phyloP scores from a whole-genome alignment of 2,888 invertebrate species.

The Elmis aenea region DNA sequence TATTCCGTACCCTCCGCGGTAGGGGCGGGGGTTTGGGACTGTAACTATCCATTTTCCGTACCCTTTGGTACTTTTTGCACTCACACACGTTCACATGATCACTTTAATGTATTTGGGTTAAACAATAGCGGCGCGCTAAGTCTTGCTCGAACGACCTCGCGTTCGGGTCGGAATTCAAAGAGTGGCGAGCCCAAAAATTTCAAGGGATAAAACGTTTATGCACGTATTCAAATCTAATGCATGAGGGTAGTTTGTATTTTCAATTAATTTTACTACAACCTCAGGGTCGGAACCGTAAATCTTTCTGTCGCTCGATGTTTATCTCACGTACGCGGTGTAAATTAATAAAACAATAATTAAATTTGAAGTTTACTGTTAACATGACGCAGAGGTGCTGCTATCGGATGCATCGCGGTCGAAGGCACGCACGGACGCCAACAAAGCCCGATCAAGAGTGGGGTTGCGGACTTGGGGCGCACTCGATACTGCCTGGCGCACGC shows the following conservation, averaged over 20 bases:
- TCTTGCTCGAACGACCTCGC: background rate
- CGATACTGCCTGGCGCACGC: slow-evolving; percentile 49
- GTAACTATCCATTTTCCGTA: slow-evolving; percentile 56
- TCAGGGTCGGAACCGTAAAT: slow-evolving; percentile 16
- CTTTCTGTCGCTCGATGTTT: slow-evolving; percentile 24
- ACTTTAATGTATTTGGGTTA: slow-evolving; percentile 18
- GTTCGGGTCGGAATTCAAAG: background rate
- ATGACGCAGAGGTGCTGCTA: slow-evolving; percentile 35
- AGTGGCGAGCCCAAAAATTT: background rate
- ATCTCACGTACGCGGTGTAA: slow-evolving; percentile 34
- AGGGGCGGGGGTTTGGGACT: slow-evolving; percentile 60
- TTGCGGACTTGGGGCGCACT: slow-evolving; percentile 43
- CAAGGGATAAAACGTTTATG: background rate
- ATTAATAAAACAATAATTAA: slow-evolving; percentile 38
- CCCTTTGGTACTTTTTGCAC: slow-evolving; percentile 19
- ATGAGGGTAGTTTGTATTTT: slow-evolving; percentile 12
- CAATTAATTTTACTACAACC: slow-evolving; percentile 12
- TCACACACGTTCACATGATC: slow-evolving; percentile 35
- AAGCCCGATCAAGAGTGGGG: slow-evolving; percentile 29
- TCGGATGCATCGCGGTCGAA: slow-evolving; percentile 22
- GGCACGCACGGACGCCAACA: slow-evolving; percentile 22
- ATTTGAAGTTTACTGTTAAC: slow-evolving; percentile 37
- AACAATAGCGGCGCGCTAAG: background rate
- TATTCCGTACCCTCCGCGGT: slow-evolving; percentile 59
- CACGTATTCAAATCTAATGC: no score